A percentile compares a stretch with the other conserved stretches of the same genome.
Conservation (phyloP, 2,113 vertebrate species). For the Sapajus apella region DNA sequence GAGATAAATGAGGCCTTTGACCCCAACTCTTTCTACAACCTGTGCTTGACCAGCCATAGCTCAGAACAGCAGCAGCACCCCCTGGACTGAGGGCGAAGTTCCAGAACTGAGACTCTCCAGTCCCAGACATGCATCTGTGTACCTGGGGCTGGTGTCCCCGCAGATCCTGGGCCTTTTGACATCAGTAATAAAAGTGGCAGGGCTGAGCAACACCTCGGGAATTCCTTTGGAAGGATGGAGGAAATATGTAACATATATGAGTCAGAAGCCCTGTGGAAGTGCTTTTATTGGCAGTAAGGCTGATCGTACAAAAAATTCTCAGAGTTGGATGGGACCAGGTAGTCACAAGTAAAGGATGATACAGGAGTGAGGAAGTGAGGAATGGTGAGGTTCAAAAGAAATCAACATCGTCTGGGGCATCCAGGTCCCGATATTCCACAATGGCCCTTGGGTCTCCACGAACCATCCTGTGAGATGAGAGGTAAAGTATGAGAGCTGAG, state of each 20-base stretch:
- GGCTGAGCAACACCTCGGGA: not conserved
- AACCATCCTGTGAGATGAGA: conserved; percentile 86
- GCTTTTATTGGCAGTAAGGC: conserved; percentile 74
- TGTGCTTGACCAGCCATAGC: conserved; percentile 86
- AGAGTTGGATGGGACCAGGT: conserved; percentile 2
- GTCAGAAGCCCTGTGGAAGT: conserved; percentile 41
- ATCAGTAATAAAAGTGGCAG: conserved; percentile 44
- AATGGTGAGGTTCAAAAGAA: conserved; percentile 87
- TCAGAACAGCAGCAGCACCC: not conserved
- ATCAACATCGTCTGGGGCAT: conserved; percentile 94
- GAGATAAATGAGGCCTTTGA: conserved; percentile 82
- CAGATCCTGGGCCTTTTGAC: not conserved
- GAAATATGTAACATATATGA: not conserved
- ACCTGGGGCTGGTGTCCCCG: not conserved
- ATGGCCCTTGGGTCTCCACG: conserved; percentile 94
- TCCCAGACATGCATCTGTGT: too few relatives aligned
- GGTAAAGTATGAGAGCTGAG: not conserved
- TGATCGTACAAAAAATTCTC: conserved; percentile 73
- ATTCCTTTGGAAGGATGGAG: not conserved
- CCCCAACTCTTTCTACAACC: conserved; percentile 89
- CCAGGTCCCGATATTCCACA: conserved; percentile 93
- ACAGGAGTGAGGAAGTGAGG: not conserved
- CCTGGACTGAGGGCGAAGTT: not conserved
- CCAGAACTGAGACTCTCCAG: not conserved
- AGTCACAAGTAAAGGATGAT: not conserved